A percentile compares a stretch with the other conserved stretches of the same genome.
phyloP scores from a whole-genome alignment of 2,888 invertebrate species.

The Dugesia japonica region DNA sequence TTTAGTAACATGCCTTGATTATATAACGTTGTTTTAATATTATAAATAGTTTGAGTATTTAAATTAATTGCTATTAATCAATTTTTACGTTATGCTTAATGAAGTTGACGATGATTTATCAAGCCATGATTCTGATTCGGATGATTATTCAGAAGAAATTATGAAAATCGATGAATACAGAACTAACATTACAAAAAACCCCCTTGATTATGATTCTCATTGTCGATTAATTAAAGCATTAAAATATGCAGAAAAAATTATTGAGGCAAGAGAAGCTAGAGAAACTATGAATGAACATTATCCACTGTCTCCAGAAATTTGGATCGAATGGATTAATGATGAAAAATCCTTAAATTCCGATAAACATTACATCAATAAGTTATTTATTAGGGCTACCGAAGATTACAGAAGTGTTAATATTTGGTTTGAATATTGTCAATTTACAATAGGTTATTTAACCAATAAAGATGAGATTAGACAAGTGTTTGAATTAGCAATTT shows the following conservation, averaged over 20 bases:
- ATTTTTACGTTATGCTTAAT: too few relatives aligned
- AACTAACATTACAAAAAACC: neutral
- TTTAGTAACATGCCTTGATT: too few relatives aligned
- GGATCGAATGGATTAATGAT: neutral
- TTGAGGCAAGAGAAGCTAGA: neutral
- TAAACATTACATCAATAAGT: neutral
- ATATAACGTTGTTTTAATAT: too few relatives aligned
- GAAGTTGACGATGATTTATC: neutral
- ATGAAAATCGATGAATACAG: neutral
- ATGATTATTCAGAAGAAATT: neutral
- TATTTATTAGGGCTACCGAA: neutral
- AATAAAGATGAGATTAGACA: neutral
- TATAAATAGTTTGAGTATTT: too few relatives aligned
- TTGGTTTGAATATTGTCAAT: conserved; percentile 7
- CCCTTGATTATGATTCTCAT: neutral
- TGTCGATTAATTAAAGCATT: conserved; percentile 5
- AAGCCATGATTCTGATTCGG: neutral
- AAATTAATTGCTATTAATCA: too few relatives aligned
- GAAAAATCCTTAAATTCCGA: neutral
- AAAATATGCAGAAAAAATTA: neutral
- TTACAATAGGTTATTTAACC: neutral
- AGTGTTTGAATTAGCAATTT: neutral
- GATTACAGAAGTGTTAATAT: neutral
- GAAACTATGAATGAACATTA: neutral
- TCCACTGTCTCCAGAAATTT: neutral